A percentile compares a stretch with the other conserved stretches of the same genome.
phyloP scores from a whole-genome alignment of 2,797 vertebrate genomes.

The Pelodytes ibericus region DNA sequence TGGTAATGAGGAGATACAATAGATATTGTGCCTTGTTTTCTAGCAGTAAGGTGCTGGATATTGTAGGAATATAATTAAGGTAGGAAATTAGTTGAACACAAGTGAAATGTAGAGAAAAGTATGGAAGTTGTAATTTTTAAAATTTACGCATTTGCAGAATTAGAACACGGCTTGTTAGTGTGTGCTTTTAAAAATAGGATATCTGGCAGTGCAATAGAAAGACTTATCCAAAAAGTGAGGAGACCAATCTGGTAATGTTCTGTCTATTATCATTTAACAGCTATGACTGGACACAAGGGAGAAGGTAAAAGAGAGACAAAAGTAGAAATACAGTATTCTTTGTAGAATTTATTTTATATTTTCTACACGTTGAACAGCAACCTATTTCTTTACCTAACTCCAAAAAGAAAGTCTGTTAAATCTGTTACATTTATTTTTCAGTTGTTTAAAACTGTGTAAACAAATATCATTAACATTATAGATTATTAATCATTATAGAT shows the following conservation, averaged over 20 bases:
- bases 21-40: constrained; percentile 30
- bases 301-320: too few relatives aligned
- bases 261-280: neutral
- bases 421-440: too few relatives aligned
- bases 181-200: neutral
- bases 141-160: neutral
- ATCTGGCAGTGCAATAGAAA: neutral
- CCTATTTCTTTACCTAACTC: too few relatives aligned
- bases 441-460: too few relatives aligned
- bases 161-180: neutral
- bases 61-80: constrained; percentile 18
- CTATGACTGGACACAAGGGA: neutral
- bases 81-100: constrained; percentile 20
- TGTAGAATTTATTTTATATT: too few relatives aligned
- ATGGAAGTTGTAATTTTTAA: neutral
- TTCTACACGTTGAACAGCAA: too few relatives aligned
- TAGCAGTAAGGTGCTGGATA: neutral
- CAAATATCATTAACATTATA: too few relatives aligned
- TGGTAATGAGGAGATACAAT: constrained; percentile 46
- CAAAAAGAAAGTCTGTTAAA: too few relatives aligned
- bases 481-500: too few relatives aligned
- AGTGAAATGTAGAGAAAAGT: neutral
- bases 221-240: neutral
- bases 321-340: too few relatives aligned
- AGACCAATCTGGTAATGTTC: too few relatives aligned